Percentiles rank a stretch among this genome's conserved stretches.
These are phyloP conservation scores for Volucella zonaria DNA, from an alignment of 2,888 invertebrate species.

Conservation along the genomic window DNA sequence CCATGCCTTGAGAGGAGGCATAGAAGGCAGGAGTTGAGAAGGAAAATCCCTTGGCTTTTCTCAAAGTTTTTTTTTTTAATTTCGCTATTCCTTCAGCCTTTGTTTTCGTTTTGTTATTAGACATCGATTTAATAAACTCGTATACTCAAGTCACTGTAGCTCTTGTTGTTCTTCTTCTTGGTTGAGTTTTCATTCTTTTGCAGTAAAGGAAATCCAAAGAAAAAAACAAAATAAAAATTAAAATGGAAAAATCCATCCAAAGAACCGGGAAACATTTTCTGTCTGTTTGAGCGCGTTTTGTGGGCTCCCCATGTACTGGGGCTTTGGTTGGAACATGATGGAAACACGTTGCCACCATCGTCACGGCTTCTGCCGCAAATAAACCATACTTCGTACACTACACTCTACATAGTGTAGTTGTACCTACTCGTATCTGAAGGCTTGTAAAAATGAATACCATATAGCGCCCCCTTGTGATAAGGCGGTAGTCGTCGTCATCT, in stretches of 20 bases:
- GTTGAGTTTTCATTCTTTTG: conserved; percentile 56
- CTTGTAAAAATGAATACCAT: conserved; percentile 67
- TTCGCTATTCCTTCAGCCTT: conserved; percentile 21
- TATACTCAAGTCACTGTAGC: conserved; percentile 42
- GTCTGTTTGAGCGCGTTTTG: conserved; percentile 45
- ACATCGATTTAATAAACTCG: conserved; percentile 72
- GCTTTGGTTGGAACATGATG: conserved; percentile 53
- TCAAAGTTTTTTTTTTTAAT: conserved; percentile 38
- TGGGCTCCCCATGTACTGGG: conserved; percentile 49
- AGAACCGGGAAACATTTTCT: conserved; percentile 60
- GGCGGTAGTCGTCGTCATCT: conserved; percentile 8
- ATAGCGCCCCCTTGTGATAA: conserved; percentile 65
- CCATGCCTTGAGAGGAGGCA: not conserved
- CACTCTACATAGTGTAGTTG: not conserved
- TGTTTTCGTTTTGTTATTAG: conserved; percentile 66
- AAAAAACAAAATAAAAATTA: conserved; percentile 6
- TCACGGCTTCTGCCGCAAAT: conserved; percentile 72
- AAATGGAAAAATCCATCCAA: conserved; percentile 8
- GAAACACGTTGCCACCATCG: conserved; percentile 72
- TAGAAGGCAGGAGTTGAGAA: conserved; percentile 9
- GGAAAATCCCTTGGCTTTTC: conserved; percentile 49
- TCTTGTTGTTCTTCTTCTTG: conserved; percentile 40
- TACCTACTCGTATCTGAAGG: conserved; percentile 35
- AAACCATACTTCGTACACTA: conserved; percentile 51
- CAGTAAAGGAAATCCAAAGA: not conserved